These are phyloP conservation scores for Camponotus vicinus DNA, from an alignment of 1,140 invertebrate species.

Conservation along the genomic window DNA sequence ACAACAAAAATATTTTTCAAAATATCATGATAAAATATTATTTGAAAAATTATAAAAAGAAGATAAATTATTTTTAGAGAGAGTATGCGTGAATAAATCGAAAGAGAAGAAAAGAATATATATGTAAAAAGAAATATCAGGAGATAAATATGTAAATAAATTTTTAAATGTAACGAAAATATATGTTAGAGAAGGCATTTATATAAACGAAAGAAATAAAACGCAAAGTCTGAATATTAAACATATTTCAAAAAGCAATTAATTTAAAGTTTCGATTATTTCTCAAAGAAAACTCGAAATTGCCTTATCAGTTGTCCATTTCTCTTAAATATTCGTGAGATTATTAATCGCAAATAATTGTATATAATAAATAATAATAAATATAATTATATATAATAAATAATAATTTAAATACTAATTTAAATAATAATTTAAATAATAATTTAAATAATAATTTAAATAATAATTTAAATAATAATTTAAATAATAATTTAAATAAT, in stretches of 20 bases:
- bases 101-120: not conserved
- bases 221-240: not conserved
- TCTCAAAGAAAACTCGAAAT: not conserved
- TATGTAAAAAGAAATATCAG: not conserved
- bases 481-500: too few species aligned
- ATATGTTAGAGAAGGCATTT: not conserved
- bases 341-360: not conserved
- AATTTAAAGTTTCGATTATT: not conserved
- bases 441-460: too few species aligned
- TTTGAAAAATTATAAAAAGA: not conserved
- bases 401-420: too few species aligned
- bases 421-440: too few species aligned
- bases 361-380: not conserved
- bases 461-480: too few species aligned
- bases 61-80: not conserved
- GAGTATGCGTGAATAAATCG: not conserved
- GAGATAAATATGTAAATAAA: not conserved
- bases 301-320: not conserved
- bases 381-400: too few species aligned
- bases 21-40: not conserved
- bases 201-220: not conserved
- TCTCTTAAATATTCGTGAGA: not conserved
- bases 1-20: not conserved
- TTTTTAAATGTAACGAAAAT: not conserved
- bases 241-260: not conserved